Percentiles rank a stretch among this genome's conserved stretches.
Conservation (phyloP, 2,888 invertebrate genomes). For the Phengaris alcon region DNA sequence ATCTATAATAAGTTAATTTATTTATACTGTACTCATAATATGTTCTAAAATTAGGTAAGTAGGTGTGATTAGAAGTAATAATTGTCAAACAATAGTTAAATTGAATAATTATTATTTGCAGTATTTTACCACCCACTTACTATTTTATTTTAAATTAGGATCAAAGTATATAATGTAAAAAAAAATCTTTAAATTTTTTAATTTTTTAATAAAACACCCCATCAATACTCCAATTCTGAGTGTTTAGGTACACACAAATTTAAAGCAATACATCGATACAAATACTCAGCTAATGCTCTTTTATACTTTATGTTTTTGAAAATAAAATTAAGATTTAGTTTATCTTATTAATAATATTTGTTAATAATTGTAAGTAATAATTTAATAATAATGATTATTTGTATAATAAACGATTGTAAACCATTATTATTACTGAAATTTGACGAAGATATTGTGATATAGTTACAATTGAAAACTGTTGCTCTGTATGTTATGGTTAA, state of each 20-base stretch:
- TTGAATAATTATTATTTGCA: no score
- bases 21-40: not conserved
- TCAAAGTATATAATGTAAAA: no score
- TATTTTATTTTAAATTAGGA: no score
- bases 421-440: not conserved
- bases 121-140: no score
- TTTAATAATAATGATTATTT: not conserved
- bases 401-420: constrained; percentile 12
- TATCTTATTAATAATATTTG: not conserved
- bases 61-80: not conserved
- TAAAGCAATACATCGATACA: not conserved
- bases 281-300: constrained; percentile 1
- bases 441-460: constrained; percentile 4
- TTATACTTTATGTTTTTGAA: not conserved
- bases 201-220: no score
- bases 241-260: no score
- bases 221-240: no score
- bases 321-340: not conserved
- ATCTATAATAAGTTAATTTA: not conserved
- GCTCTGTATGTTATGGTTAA: constrained; percentile 13
- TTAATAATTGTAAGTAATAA: not conserved
- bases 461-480: not conserved
- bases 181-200: no score
- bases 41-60: not conserved
- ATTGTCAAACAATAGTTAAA: no score